Conservation (phyloP, 1,140 invertebrate genomes). For the Nymphalis io region DNA sequence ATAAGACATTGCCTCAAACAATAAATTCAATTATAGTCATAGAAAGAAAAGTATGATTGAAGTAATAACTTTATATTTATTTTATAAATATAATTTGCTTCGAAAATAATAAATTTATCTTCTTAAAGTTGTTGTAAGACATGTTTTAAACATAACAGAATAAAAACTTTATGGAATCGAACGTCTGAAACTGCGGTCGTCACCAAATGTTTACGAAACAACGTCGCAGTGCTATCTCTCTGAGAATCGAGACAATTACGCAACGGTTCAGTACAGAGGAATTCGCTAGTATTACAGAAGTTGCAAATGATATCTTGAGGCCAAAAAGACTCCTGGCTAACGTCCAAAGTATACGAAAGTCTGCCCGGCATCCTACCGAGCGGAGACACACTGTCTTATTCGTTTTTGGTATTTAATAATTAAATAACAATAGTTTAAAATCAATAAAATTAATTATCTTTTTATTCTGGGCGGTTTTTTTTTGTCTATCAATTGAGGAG, state of each 20-base stretch:
- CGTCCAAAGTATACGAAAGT: constrained; percentile 71
- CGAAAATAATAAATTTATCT: constrained; percentile 5
- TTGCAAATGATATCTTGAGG: constrained; percentile 74
- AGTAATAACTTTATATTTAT: neutral
- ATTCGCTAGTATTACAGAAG: constrained; percentile 60
- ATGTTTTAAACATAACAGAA: constrained; percentile 6
- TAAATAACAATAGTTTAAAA: too few species aligned
- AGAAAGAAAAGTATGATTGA: neutral
- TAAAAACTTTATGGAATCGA: constrained; percentile 2
- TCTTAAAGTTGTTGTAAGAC: neutral
- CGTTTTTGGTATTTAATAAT: neutral
- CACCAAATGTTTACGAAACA: constrained; percentile 17
- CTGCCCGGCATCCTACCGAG: constrained; percentile 48
- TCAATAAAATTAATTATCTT: too few species aligned
- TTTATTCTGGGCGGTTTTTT: too few species aligned
- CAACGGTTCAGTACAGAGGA: constrained; percentile 53
- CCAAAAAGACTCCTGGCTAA: constrained; percentile 74
- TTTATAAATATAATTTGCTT: neutral
- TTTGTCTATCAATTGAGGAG: too few species aligned
- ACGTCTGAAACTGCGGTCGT: constrained; percentile 12
- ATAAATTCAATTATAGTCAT: neutral
- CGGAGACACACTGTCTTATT: constrained; percentile 45
- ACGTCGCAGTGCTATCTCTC: constrained; percentile 7
- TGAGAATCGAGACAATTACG: constrained; percentile 41
- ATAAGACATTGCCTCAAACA: neutral